Conservation (phyloP, 23 tunicate species). For the Trididemnum clinides region DNA sequence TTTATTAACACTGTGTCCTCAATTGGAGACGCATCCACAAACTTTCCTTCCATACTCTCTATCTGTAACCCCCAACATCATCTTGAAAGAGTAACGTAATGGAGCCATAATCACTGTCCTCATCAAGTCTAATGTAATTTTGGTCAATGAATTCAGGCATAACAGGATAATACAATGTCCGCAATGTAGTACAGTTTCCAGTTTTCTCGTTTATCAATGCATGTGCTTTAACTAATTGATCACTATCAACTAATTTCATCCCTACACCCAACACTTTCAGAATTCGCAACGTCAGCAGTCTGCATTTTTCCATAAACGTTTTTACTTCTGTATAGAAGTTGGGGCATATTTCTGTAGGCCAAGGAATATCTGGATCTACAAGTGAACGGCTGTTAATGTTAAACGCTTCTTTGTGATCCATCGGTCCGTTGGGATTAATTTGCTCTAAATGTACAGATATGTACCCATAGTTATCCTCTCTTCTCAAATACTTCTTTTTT, state of each 20-base stretch:
- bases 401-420: constrained; percentile 58
- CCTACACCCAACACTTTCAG: constrained; percentile 33
- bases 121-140: constrained; percentile 34
- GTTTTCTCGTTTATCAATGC: background rate
- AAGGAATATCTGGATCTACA: background rate
- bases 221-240: background rate
- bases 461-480: background rate
- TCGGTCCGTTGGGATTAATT: constrained; percentile 11
- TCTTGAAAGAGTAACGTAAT: constrained; percentile 59
- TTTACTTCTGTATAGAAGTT: constrained; percentile 8
- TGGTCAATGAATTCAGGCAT: constrained; percentile 1
- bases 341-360: constrained; percentile 47
- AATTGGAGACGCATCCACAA: constrained; percentile 42
- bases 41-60: constrained; percentile 6
- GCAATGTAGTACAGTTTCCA: constrained; percentile 42
- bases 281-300: constrained; percentile 25
- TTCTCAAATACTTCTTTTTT: background rate
- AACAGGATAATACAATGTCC: constrained; percentile 53
- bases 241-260: constrained; percentile 37
- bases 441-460: constrained; percentile 10
- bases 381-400: constrained; percentile 5
- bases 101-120: constrained; percentile 64
- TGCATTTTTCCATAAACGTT: constrained; percentile 32
- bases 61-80: constrained; percentile 60
- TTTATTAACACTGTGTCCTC: constrained; percentile 49